These are phyloP conservation scores for Microcebus griseorufus DNA, from an alignment of 2,113 vertebrate genomes.

Conservation along the genomic window DNA sequence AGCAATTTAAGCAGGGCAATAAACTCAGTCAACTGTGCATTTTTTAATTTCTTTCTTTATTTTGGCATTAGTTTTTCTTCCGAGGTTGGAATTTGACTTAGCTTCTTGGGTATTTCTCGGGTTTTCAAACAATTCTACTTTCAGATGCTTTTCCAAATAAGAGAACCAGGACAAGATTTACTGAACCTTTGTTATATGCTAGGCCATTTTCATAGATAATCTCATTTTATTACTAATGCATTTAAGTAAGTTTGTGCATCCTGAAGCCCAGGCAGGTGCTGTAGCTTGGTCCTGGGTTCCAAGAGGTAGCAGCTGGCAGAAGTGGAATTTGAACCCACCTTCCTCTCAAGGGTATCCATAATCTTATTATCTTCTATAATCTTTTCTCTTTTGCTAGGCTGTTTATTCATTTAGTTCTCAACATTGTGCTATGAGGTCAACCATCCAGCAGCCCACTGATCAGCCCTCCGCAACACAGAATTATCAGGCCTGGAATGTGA, in stretches of 20 bases:
- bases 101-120: background rate
- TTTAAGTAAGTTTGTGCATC: no score
- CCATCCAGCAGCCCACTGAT: background rate
- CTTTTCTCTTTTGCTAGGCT: background rate
- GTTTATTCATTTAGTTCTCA: background rate
- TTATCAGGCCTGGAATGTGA: background rate
- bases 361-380: background rate
- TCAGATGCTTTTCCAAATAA: background rate
- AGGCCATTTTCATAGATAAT: background rate
- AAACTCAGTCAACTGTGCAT: background rate
- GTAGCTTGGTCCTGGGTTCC: background rate
- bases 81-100: background rate
- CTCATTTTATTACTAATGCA: background rate
- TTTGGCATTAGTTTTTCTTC: background rate
- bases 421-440: background rate
- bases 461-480: background rate
- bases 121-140: background rate
- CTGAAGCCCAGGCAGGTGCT: background rate
- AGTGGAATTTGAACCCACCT: background rate
- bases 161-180: background rate
- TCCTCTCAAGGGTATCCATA: background rate
- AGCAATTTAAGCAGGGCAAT: background rate
- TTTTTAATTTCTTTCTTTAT: background rate
- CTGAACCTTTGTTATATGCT: background rate
- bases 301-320: background rate